phyloP scores from a whole-genome alignment of 2,797 vertebrate species.

The Trachurus trachurus region DNA sequence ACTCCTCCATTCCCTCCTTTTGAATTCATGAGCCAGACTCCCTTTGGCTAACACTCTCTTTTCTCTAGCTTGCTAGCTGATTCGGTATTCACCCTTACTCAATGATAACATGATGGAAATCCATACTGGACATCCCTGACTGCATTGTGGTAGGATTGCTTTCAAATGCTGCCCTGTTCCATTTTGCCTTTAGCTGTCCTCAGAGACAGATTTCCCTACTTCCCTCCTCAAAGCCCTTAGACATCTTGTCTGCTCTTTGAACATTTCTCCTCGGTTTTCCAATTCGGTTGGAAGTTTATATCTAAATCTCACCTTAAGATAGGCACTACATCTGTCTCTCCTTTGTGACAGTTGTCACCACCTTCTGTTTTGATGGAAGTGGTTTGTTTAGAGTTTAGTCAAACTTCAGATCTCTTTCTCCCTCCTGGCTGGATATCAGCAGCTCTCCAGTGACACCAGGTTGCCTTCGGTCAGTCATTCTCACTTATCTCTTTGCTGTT shows the following conservation, averaged over 20 bases:
- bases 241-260: constrained; percentile 42
- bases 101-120: constrained; percentile 56
- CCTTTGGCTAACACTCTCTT: constrained; percentile 20
- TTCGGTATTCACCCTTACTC: constrained; percentile 52
- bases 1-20: constrained; percentile 26
- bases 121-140: constrained; percentile 50
- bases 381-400: constrained; percentile 57
- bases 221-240: constrained; percentile 43
- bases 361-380: constrained; percentile 33
- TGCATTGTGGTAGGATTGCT: constrained; percentile 38
- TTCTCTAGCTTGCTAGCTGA: constrained; percentile 22
- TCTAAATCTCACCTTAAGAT: constrained; percentile 49
- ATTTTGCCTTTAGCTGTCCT: constrained; percentile 54
- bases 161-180: constrained; percentile 41
- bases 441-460: constrained; percentile 25
- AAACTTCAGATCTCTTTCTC: constrained; percentile 38
- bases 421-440: constrained; percentile 13
- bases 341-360: constrained; percentile 18
- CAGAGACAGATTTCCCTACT: constrained; percentile 34
- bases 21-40: constrained; percentile 38
- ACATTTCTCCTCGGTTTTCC: constrained; percentile 5
- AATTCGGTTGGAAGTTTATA: constrained; percentile 10
- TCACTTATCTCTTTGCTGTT: constrained; percentile 36
- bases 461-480: constrained; percentile 15
- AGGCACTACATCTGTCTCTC: constrained; percentile 19